phyloP scores from a whole-genome alignment of 2,113 vertebrate genomes.

The Cacatua alba region DNA sequence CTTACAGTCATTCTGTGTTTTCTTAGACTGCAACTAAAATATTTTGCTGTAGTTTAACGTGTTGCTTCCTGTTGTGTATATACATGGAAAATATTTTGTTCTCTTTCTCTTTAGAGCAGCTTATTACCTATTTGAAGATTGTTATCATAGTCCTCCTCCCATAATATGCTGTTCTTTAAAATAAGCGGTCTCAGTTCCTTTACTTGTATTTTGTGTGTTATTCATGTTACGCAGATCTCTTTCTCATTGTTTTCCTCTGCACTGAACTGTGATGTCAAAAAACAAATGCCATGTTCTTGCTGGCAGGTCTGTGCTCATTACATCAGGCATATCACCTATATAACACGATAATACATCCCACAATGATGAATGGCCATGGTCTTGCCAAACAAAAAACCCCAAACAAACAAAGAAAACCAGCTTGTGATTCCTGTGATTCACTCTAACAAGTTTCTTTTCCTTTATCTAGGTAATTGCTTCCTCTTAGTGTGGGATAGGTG shows the following conservation, averaged over 20 bases:
- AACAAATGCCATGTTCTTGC: neutral
- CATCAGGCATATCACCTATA: neutral
- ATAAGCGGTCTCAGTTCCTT: neutral
- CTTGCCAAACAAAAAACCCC: neutral
- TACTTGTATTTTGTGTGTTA: neutral
- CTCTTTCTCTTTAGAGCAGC: neutral
- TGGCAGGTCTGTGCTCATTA: neutral
- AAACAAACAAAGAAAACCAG: neutral
- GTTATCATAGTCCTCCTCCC: neutral
- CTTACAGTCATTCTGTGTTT: neutral
- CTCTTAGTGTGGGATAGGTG: neutral
- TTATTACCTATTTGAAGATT: neutral
- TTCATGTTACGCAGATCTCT: neutral
- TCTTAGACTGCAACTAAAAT: neutral
- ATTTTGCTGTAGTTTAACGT: neutral
- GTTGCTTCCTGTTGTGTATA: neutral
- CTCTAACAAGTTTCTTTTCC: neutral
- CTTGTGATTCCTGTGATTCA: neutral
- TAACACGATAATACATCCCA: neutral
- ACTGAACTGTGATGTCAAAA: neutral
- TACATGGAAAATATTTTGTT: neutral
- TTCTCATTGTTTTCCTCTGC: neutral
- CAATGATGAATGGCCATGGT: neutral
- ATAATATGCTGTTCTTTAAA: neutral
- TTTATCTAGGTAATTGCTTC: neutral